Percentiles rank a stretch among this genome's conserved stretches.
Conservation (phyloP, 2,797 vertebrate genomes). For the Karalla daura region DNA sequence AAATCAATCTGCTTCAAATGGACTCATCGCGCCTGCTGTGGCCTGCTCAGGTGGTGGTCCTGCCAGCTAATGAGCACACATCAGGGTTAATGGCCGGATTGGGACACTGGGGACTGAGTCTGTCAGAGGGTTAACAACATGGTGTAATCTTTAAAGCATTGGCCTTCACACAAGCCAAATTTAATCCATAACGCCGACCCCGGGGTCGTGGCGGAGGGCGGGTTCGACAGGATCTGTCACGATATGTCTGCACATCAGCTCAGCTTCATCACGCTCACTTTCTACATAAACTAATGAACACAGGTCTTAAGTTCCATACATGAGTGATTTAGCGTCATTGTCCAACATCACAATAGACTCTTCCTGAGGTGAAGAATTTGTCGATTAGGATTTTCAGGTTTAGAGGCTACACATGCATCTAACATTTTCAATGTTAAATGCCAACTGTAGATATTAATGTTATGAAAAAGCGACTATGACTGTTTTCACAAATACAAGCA, state of each 20-base stretch:
- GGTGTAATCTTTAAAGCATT: slow-evolving; percentile 41
- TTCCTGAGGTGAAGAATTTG: no score
- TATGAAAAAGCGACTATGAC: no score
- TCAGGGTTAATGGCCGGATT: slow-evolving; percentile 26
- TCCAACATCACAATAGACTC: no score
- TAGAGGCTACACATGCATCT: no score
- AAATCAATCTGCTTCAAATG: neutral
- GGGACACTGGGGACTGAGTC: slow-evolving; percentile 24
- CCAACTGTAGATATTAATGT: no score
- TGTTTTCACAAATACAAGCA: no score
- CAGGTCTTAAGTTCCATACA: neutral
- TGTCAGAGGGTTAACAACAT: slow-evolving; percentile 47
- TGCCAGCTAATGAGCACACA: slow-evolving; percentile 26
- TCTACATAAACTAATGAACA: neutral
- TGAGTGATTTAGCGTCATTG: neutral
- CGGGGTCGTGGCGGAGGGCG: slow-evolving; percentile 24
- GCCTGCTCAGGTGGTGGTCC: slow-evolving; percentile 28
- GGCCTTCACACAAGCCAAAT: slow-evolving; percentile 15
- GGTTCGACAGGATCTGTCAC: slow-evolving; percentile 31
- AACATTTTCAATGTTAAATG: no score
- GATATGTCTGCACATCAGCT: slow-evolving; percentile 15
- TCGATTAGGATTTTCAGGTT: no score
- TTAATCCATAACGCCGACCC: slow-evolving; percentile 43
- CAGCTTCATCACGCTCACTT: neutral
- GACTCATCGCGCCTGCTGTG: neutral